These are phyloP conservation scores for Calonectris borealis DNA, from an alignment of 2,113 vertebrate genomes.

Conservation along the genomic window DNA sequence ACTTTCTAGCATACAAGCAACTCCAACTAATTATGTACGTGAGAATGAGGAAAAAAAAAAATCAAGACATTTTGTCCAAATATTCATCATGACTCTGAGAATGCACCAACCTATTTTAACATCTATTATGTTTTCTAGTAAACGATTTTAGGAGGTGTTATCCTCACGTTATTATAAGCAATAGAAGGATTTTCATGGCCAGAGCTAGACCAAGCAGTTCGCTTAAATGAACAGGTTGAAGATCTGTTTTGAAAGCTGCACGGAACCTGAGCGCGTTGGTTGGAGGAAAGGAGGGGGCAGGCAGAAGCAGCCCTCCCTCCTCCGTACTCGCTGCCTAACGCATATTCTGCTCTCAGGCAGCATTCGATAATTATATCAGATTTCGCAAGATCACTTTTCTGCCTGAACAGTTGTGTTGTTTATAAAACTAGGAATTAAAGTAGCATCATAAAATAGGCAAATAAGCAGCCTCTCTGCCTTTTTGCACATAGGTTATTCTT, in stretches of 20 bases:
- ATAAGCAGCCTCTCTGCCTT: not conserved
- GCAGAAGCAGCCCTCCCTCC: not conserved
- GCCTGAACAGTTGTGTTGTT: not conserved
- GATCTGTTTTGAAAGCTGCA: not conserved
- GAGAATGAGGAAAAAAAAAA: not conserved
- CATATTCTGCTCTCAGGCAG: not conserved
- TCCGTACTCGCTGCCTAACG: not conserved
- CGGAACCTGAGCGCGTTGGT: rapidly evolving
- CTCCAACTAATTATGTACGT: not conserved
- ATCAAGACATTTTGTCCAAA: not conserved
- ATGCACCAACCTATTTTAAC: not conserved
- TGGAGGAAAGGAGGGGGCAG: not conserved
- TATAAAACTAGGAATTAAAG: not conserved
- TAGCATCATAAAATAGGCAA: not conserved
- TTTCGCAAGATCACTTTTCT: not conserved
- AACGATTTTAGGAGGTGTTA: not conserved
- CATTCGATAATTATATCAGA: not conserved
- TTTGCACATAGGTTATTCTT: not conserved
- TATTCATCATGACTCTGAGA: not conserved
- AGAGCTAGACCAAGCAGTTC: not conserved
- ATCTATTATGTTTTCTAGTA: not conserved
- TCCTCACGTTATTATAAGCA: not conserved
- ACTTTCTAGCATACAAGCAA: not conserved
- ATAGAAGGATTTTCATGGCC: not conserved
- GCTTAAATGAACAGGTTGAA: not conserved